A percentile compares a stretch with the other conserved stretches of the same genome.
Evolutionary conservation across 2,888 invertebrate genomes (phyloP).

Genomic region (Troglohyphantes excavatus): DNA sequence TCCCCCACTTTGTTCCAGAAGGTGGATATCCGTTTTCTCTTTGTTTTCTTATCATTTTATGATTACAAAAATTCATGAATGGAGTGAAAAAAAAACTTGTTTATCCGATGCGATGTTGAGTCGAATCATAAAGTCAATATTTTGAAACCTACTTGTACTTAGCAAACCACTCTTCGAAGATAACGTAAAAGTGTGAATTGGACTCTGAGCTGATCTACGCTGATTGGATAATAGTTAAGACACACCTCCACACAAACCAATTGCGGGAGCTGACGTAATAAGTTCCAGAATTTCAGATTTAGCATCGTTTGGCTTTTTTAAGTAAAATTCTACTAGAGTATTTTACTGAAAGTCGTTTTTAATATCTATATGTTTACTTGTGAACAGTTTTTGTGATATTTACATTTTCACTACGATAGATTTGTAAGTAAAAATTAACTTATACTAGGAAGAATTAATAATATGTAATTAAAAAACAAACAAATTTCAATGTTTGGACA

Average conservation of each 20-base stretch:
- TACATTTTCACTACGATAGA: too few relatives aligned
- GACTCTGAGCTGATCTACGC: background rate
- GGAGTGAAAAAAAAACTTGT: background rate
- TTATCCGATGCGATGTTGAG: background rate
- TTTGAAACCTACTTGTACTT: conserved; percentile 14
- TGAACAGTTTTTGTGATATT: too few relatives aligned
- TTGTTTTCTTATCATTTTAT: background rate
- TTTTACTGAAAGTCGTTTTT: too few relatives aligned
- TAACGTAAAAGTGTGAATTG: background rate
- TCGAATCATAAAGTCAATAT: conserved; percentile 14
- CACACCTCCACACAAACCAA: conserved; percentile 51
- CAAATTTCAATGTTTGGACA: too few relatives aligned
- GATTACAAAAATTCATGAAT: background rate
- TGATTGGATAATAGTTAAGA: conserved; percentile 27
- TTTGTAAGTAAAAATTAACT: too few relatives aligned
- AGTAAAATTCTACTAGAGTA: too few relatives aligned
- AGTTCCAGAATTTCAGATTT: conserved; percentile 1
- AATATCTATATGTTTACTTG: too few relatives aligned
- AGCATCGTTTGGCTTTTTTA: conserved; percentile 9
- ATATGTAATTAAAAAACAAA: too few relatives aligned
- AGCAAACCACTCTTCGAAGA: background rate
- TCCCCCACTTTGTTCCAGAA: too few relatives aligned
- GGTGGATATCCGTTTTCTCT: too few relatives aligned
- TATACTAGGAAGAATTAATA: too few relatives aligned
- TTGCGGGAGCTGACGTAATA: background rate